phyloP scores from a whole-genome alignment of 2,797 vertebrate species.

The Scomberomorus guttatus region DNA sequence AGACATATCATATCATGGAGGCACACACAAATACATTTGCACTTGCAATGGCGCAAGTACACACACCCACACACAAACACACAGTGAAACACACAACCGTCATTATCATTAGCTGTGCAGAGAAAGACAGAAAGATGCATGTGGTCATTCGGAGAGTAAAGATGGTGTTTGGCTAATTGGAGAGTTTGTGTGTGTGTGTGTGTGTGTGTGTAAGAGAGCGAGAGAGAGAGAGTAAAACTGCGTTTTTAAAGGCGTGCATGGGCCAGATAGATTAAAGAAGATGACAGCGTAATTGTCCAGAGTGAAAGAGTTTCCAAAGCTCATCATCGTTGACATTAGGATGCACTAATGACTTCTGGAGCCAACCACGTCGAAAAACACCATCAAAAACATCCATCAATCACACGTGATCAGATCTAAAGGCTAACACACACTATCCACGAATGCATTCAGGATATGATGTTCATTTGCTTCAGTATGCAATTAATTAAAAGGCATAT shows the following conservation, averaged over 20 bases:
- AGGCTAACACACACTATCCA: conserved; percentile 24
- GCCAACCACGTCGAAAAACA: conserved; percentile 50
- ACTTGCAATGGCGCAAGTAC: conserved; percentile 31
- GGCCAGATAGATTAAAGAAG: conserved; percentile 72
- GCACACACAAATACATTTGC: conserved; percentile 57
- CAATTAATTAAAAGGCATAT: conserved; percentile 32
- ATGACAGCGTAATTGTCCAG: conserved; percentile 72
- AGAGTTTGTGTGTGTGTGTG: conserved; percentile 39
- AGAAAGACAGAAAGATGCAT: conserved; percentile 77
- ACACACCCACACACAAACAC: conserved; percentile 9
- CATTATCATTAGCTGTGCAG: conserved; percentile 79
- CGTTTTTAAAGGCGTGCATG: conserved; percentile 44
- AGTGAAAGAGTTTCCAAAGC: conserved; percentile 68
- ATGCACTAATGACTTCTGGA: conserved; percentile 66
- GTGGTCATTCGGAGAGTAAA: conserved; percentile 71
- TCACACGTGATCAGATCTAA: conserved; percentile 53
- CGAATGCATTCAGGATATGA: conserved; percentile 4
- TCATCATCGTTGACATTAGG: conserved; percentile 76
- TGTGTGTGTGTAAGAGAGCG: conserved; percentile 18
- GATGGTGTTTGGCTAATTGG: conserved; percentile 75
- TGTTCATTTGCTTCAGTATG: conserved; percentile 23
- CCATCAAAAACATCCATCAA: conserved; percentile 63
- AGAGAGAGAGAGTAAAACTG: conserved; percentile 12
- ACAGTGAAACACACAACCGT: conserved; percentile 46
- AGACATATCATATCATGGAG: conserved; percentile 65